Conservation (phyloP, 37 sponge, comb jelly and placozoan genomes). For the Aphrocallistes beatrix region DNA sequence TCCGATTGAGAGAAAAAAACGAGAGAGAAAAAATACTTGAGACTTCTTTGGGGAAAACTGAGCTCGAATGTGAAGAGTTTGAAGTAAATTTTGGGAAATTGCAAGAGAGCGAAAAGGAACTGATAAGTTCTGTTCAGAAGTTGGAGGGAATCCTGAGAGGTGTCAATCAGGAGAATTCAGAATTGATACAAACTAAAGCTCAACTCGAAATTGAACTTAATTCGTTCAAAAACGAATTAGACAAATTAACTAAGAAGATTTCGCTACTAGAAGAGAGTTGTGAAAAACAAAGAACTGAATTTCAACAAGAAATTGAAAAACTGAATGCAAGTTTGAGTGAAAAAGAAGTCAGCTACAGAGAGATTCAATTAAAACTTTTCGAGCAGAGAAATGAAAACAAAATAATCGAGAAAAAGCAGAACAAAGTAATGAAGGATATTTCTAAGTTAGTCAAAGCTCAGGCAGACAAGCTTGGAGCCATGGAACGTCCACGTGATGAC, state of each 20-base stretch:
- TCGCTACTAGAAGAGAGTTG: background rate
- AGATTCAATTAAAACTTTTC: background rate
- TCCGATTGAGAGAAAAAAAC: background rate
- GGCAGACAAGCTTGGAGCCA: background rate
- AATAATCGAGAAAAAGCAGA: background rate
- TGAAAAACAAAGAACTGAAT: background rate
- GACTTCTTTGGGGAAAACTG: background rate
- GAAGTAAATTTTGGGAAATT: background rate
- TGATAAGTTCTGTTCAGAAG: background rate
- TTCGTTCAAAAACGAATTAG: background rate
- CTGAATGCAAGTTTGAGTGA: background rate
- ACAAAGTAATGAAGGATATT: background rate
- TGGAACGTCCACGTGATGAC: background rate
- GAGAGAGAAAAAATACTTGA: background rate
- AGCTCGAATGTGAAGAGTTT: background rate
- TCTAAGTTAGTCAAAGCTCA: background rate
- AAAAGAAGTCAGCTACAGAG: background rate
- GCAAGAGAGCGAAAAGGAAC: background rate
- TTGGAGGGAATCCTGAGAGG: background rate
- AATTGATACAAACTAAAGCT: background rate
- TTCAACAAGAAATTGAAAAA: background rate
- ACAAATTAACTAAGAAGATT: background rate
- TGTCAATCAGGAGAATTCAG: background rate
- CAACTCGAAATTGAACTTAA: background rate
- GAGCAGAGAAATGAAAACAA: slow-evolving; percentile 11